phyloP scores from a whole-genome alignment of 2,888 invertebrate species.

The Drosophila histrio region DNA sequence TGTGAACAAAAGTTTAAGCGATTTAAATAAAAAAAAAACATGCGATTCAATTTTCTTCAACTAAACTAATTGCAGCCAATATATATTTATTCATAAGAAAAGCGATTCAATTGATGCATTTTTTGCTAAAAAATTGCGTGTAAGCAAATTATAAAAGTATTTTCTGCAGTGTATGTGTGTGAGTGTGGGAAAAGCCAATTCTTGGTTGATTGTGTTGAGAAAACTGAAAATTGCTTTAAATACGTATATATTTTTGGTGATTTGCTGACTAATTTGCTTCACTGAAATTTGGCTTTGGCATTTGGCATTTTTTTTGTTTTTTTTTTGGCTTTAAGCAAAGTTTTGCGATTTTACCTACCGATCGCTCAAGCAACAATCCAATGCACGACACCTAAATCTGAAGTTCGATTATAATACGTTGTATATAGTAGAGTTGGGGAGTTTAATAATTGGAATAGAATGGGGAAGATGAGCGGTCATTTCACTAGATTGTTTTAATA shows the following conservation, averaged over 20 bases:
- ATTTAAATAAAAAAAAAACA: conserved; percentile 35
- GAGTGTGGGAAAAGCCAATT: conserved; percentile 39
- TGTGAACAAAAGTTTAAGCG: conserved; percentile 24
- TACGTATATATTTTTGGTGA: conserved; percentile 16
- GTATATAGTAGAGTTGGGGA: conserved; percentile 3
- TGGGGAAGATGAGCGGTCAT: conserved; percentile 21
- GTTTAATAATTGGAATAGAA: conserved; percentile 21
- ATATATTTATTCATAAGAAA: conserved; percentile 35
- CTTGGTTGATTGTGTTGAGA: not conserved
- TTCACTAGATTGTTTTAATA: conserved; percentile 5
- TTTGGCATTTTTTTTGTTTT: conserved; percentile 35
- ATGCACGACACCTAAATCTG: conserved; percentile 78
- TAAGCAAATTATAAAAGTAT: conserved; percentile 22
- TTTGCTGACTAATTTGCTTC: conserved; percentile 27
- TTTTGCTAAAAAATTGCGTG: conserved; percentile 44
- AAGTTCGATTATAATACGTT: conserved; percentile 62
- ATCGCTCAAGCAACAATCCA: conserved; percentile 76
- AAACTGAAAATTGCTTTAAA: conserved; percentile 30
- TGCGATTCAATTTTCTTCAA: conserved; percentile 53
- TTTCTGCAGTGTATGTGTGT: conserved; percentile 6
- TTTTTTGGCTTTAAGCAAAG: conserved; percentile 26
- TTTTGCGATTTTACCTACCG: conserved; percentile 81
- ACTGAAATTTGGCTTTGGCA: conserved; percentile 39
- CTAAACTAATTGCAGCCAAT: conserved; percentile 77
- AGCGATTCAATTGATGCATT: conserved; percentile 53